Percentiles rank a stretch among this genome's conserved stretches.
Evolutionary conservation across 2,888 invertebrate species (phyloP).

Genomic region (Netelia inedita): DNA sequence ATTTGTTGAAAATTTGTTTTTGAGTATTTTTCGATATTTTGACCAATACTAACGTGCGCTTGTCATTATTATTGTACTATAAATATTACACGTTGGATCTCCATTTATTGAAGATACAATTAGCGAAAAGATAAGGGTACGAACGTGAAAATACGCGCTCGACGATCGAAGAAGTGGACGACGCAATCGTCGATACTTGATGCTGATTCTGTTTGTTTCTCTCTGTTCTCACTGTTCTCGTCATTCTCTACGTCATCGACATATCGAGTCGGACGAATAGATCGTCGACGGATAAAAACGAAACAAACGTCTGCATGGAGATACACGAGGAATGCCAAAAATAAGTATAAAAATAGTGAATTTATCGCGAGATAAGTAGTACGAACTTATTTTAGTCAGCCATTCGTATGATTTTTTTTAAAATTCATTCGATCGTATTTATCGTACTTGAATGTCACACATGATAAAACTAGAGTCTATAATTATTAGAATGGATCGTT

Average conservation of each 20-base stretch:
- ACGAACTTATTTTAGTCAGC: slow-evolving; percentile 15
- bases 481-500: neutral
- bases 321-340: neutral
- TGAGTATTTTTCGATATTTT: neutral
- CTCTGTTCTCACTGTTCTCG: neutral
- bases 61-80: neutral
- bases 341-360: slow-evolving; percentile 1
- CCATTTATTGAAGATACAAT: slow-evolving; percentile 12
- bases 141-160: neutral
- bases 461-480: too few relatives aligned
- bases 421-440: too few relatives aligned
- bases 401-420: neutral
- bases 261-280: slow-evolving; percentile 7
- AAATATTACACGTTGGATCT: slow-evolving; percentile 1
- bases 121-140: slow-evolving; percentile 18
- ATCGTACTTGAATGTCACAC: too few relatives aligned
- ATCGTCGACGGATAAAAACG: slow-evolving; percentile 18
- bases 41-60: neutral
- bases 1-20: neutral
- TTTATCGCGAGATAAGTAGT: slow-evolving; percentile 31
- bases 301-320: slow-evolving; percentile 4
- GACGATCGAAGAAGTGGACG: slow-evolving; percentile 34
- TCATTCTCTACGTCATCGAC: neutral
- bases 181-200: slow-evolving; percentile 22
- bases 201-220: slow-evolving; percentile 29